phyloP scores from a whole-genome alignment of 23 tunicate genomes.

The Ciona savignyi region DNA sequence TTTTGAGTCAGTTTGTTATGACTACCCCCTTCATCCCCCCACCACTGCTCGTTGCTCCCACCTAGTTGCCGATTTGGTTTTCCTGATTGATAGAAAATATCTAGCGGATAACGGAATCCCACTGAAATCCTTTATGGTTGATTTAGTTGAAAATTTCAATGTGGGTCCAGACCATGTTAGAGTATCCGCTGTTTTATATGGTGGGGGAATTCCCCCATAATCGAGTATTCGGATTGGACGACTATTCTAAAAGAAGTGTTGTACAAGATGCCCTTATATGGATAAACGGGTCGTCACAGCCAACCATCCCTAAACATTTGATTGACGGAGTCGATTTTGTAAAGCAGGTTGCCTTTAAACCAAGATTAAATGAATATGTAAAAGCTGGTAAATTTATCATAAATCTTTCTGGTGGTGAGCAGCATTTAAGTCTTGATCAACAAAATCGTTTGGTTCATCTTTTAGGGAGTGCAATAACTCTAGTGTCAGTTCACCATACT shows the following conservation, averaged over 20 bases:
- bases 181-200: slow-evolving; percentile 14
- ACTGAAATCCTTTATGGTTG: not conserved
- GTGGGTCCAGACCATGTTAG: not conserved
- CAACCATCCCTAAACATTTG: not conserved
- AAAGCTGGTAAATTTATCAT: slow-evolving; percentile 6
- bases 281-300: not conserved
- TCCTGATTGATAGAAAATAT: slow-evolving; percentile 19
- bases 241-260: not conserved
- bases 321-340: not conserved
- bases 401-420: not conserved
- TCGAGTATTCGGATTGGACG: slow-evolving; percentile 12
- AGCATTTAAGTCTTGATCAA: not conserved
- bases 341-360: not conserved
- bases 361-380: not conserved
- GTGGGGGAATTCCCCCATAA: slow-evolving; percentile 8
- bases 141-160: slow-evolving; percentile 1
- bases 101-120: not conserved
- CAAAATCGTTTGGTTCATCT: not conserved
- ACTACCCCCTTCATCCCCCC: slow-evolving; percentile 7
- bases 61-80: slow-evolving; percentile 31
- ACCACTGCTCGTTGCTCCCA: slow-evolving; percentile 5
- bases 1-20: slow-evolving; percentile 6
- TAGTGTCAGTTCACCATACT: not conserved
- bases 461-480: not conserved
- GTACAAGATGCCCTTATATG: slow-evolving; percentile 8